These are phyloP conservation scores for Sarcophaga bullata DNA, from an alignment of 1,140 invertebrate genomes.

Conservation along the genomic window DNA sequence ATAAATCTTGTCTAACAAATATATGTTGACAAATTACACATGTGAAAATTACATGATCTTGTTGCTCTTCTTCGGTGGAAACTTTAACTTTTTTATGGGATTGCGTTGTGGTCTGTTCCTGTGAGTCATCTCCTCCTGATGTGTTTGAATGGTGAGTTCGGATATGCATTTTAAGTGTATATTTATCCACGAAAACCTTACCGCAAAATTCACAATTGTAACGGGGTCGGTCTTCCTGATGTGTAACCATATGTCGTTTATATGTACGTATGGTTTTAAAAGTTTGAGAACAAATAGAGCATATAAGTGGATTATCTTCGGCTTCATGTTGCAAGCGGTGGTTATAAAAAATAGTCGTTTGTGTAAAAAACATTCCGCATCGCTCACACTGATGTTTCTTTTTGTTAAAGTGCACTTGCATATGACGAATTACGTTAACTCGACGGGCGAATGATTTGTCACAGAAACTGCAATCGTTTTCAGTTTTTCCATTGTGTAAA, in stretches of 20 bases:
- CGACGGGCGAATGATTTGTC: slow-evolving; percentile 42
- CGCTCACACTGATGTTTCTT: slow-evolving; percentile 48
- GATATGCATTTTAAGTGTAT: slow-evolving; percentile 47
- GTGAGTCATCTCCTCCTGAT: neutral
- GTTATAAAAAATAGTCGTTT: slow-evolving; percentile 45
- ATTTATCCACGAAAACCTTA: slow-evolving; percentile 46
- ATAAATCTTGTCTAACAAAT: slow-evolving; percentile 18
- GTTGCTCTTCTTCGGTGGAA: neutral
- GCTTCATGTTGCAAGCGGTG: slow-evolving; percentile 48
- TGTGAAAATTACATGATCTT: slow-evolving; percentile 14
- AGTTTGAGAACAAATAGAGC: slow-evolving; percentile 41
- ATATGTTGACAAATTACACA: slow-evolving; percentile 30
- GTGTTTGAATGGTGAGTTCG: slow-evolving; percentile 37
- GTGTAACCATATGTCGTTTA: slow-evolving; percentile 45
- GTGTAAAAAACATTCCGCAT: slow-evolving; percentile 46
- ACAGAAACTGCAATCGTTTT: slow-evolving; percentile 44
- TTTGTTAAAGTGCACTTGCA: slow-evolving; percentile 44
- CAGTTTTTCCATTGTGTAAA: slow-evolving; percentile 44
- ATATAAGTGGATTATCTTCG: slow-evolving; percentile 45
- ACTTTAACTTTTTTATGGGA: neutral
- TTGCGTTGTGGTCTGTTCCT: neutral
- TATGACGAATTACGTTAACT: slow-evolving; percentile 46
- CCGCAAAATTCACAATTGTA: slow-evolving; percentile 44
- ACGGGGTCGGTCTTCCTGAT: slow-evolving; percentile 45
- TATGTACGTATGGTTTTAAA: slow-evolving; percentile 47